Evolutionary conservation across 64 coral and sea anemone genomes (phyloP).

Genomic region (Hydrozoanthus tunicans): DNA sequence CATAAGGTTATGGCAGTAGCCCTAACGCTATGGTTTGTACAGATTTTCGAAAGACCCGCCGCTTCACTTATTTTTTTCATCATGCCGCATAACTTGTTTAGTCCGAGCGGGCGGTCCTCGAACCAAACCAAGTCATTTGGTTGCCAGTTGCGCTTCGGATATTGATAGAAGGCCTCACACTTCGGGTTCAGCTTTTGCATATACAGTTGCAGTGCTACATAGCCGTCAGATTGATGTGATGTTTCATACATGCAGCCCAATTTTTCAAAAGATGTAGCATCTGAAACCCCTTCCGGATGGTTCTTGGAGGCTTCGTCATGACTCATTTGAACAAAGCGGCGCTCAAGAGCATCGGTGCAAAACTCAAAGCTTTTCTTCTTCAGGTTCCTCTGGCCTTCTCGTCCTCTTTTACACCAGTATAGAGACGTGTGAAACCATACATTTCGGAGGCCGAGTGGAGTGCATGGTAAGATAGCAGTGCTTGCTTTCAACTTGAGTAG

Average conservation of each 20-base stretch:
- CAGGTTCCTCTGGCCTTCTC: slow-evolving; percentile 58
- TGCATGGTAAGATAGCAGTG: background rate
- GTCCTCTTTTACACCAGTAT: slow-evolving; percentile 58
- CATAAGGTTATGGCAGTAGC: background rate
- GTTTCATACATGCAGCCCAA: background rate
- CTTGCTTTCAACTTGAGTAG: slow-evolving; percentile 17
- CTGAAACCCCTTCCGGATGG: background rate
- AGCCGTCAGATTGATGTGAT: background rate
- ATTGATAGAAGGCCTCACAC: background rate
- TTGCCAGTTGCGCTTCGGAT: background rate
- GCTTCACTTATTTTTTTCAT: background rate
- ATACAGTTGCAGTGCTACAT: background rate
- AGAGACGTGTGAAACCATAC: slow-evolving; percentile 64
- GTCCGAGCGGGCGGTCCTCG: background rate
- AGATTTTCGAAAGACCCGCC: background rate
- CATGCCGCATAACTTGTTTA: background rate
- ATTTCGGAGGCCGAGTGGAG: background rate
- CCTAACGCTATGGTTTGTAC: background rate
- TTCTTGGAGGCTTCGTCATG: slow-evolving; percentile 57
- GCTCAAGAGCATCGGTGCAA: background rate
- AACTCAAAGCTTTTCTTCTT: slow-evolving; percentile 35
- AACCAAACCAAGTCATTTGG: background rate
- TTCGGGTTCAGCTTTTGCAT: background rate
- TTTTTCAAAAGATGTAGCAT: background rate
- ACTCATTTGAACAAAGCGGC: slow-evolving; percentile 19